These are phyloP conservation scores for Ictalurus punctatus DNA, from an alignment of 2,113 vertebrate genomes.

Conservation along the genomic window DNA sequence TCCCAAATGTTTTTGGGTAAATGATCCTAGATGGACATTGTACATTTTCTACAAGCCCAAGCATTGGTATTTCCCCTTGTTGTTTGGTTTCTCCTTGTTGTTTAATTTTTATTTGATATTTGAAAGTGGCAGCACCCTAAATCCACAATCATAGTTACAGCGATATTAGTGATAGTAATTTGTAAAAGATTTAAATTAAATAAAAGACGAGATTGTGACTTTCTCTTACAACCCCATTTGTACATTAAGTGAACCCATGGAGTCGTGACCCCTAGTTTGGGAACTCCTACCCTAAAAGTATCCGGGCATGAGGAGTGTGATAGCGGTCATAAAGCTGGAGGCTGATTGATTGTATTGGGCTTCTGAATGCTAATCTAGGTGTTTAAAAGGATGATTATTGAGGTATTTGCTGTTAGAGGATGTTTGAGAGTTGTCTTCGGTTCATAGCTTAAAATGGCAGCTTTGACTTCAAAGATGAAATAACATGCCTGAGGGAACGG, in stretches of 20 bases:
- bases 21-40: no score
- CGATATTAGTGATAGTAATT: background rate
- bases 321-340: background rate
- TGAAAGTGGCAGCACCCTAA: background rate
- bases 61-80: no score
- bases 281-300: background rate
- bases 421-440: background rate
- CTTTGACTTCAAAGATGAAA: background rate
- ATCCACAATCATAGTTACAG: background rate
- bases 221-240: background rate
- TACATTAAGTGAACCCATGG: background rate
- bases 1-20: no score
- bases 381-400: conserved; percentile 1
- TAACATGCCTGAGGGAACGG: background rate
- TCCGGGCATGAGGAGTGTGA: background rate
- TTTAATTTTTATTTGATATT: background rate
- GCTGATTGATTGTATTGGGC: background rate
- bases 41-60: no score
- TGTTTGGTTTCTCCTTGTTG: no score
- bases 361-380: background rate
- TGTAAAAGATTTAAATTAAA: background rate
- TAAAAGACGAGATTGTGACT: background rate
- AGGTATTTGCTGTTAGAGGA: background rate
- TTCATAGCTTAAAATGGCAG: background rate
- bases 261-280: background rate